Evolutionary conservation across 2,888 invertebrate genomes (phyloP), one percentile per base, ranked within the genome.

Genomic region (Drosophila prolongata): DNA sequence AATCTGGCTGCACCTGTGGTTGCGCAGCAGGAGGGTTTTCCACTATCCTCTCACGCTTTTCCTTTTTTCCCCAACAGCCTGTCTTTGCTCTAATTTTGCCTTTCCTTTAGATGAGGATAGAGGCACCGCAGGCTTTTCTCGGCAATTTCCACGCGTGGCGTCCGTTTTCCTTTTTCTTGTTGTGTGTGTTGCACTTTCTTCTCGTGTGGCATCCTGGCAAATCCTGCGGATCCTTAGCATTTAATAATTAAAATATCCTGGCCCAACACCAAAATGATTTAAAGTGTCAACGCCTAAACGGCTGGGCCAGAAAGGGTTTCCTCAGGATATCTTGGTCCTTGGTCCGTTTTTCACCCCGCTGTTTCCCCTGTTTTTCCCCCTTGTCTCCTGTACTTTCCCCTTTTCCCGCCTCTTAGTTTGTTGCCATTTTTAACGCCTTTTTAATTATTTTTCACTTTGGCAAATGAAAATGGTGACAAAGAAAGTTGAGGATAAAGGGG

Each of bases 211-310:
- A 68, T 66, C 67, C 72, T 67, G 75, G 52, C 64, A 62, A 71
- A 52, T 64, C 60, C 53, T 65, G 50, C 49, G 49, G 35, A 62
- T 61, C 60, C 75, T 77, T 79, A 87, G 76, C 89, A 89, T 90
- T 91, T 90, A 90, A 91, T 91, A 90, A 91, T 90, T 90, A 91
- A 90, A 90, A 91, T 78, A 88, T 89, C 89, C 90, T 77, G 68
- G 66, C 42, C 90, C 71, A 67, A 80, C 82, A 75, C 78, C 79
- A 89, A 89, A 90, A 71, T 67, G 91, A 90, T 91, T 90, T 90
- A 84, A 90, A 89, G 90, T 89, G 91, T 90, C 90, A 80, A 77
- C 89, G 81, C 74, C 57, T 84, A 88, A 57, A 73, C 72, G 69
- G 73, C 58, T 54, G 57, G 49, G 24, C 38, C 37, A 34, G 55